phyloP scores from a whole-genome alignment of 2,797 vertebrate genomes.

The Podargus strigoides region DNA sequence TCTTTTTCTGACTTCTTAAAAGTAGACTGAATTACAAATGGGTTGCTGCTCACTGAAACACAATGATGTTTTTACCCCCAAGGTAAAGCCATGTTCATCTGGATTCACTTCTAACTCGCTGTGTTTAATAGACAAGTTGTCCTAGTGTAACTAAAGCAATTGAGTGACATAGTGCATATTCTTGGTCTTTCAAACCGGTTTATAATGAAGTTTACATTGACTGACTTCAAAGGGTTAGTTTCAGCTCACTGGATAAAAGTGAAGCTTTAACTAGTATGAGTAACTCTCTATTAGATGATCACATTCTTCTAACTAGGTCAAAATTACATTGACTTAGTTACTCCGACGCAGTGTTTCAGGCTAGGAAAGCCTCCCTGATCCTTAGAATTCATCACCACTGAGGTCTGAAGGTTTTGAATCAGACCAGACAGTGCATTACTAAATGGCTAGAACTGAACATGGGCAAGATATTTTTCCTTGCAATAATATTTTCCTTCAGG shows the following conservation, averaged over 20 bases:
- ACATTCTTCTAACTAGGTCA: not conserved
- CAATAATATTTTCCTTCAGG: not conserved
- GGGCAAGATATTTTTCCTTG: not conserved
- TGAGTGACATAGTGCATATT: not conserved
- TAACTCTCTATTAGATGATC: not conserved
- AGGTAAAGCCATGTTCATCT: not conserved
- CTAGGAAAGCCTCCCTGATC: not conserved
- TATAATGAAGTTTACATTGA: not conserved
- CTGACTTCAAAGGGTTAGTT: not conserved
- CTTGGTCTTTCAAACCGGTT: not conserved
- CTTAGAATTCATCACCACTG: not conserved
- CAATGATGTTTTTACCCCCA: not conserved
- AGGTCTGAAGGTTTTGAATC: not conserved
- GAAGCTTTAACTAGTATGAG: not conserved
- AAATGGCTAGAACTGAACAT: not conserved
- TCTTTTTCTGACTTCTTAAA: not conserved
- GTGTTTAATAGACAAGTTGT: not conserved
- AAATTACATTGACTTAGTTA: not conserved
- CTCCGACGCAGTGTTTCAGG: not conserved
- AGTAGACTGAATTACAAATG: not conserved
- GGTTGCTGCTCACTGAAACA: not conserved
- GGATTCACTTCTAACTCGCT: not conserved
- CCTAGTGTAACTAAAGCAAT: constrained; percentile 16
- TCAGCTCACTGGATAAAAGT: not conserved
- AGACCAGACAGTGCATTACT: not conserved